Conservation (phyloP, 2,113 vertebrate genomes). For the Centropus unirufus region DNA sequence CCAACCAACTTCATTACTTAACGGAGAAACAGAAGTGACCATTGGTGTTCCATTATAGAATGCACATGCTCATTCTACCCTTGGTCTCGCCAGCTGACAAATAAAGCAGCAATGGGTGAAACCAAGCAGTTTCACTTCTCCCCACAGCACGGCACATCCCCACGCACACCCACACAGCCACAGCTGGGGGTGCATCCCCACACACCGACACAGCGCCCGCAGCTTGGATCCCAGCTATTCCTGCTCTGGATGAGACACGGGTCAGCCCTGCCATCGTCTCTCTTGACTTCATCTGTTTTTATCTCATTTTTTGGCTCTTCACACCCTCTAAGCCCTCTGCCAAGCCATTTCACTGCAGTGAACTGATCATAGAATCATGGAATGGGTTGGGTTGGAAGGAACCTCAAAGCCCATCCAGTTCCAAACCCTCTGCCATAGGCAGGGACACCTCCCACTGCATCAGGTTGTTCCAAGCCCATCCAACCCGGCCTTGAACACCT, state of each 20-base stretch:
- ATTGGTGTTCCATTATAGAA: background rate
- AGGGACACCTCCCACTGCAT: too few relatives aligned
- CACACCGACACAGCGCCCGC: accelerated
- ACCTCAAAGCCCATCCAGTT: too few relatives aligned
- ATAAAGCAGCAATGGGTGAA: background rate
- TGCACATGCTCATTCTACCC: accelerated
- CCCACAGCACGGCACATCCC: background rate
- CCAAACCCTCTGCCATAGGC: too few relatives aligned
- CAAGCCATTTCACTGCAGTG: background rate
- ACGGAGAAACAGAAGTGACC: background rate
- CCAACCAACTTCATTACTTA: background rate
- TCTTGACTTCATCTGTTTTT: background rate
- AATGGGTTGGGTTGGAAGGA: too few relatives aligned
- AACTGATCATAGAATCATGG: background rate
- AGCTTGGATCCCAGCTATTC: background rate
- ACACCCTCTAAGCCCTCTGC: background rate
- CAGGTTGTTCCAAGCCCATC: too few relatives aligned
- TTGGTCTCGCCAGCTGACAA: background rate
- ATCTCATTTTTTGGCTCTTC: background rate
- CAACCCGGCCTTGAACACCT: too few relatives aligned
- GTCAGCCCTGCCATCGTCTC: background rate
- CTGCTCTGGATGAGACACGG: accelerated
- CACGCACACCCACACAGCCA: background rate
- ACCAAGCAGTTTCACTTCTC: background rate
- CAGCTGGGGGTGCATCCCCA: background rate